Percentiles rank a stretch among this genome's conserved stretches.
These are phyloP conservation scores for Aphelenchoides besseyi DNA, from an alignment of 1,140 invertebrate genomes.

Conservation along the genomic window DNA sequence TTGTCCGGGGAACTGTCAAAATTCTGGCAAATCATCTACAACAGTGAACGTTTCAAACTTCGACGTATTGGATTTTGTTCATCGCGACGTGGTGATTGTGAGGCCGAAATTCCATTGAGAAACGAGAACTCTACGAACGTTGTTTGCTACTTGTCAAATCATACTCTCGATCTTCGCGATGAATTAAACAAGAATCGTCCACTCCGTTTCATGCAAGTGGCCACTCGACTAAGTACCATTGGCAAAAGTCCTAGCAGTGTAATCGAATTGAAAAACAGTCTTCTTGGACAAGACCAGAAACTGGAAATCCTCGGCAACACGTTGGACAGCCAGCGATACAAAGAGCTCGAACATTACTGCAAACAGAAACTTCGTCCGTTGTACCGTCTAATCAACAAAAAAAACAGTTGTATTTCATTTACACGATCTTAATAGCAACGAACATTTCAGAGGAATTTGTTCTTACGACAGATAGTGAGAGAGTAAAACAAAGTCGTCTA, in stretches of 20 bases:
- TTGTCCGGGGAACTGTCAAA: neutral
- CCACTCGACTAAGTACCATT: neutral
- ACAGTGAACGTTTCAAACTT: neutral
- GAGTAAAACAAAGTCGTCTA: neutral
- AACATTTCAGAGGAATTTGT: neutral
- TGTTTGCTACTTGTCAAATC: neutral
- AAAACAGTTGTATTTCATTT: neutral
- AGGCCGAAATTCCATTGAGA: neutral
- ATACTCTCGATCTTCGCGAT: neutral
- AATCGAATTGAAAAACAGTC: neutral
- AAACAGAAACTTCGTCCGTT: neutral
- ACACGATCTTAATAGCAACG: neutral
- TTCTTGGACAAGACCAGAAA: neutral
- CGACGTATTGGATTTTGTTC: neutral
- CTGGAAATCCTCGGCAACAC: neutral
- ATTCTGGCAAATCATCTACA: neutral
- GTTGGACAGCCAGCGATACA: no score
- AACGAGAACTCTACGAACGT: neutral
- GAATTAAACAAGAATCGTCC: neutral
- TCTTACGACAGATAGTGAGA: neutral
- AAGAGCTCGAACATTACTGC: neutral
- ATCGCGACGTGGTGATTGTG: neutral
- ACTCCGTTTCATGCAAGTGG: constrained; percentile 8
- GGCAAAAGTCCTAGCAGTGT: neutral
- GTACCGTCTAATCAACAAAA: neutral